Conservation (phyloP, 2,797 vertebrate species). For the Pipistrellus kuhlii region DNA sequence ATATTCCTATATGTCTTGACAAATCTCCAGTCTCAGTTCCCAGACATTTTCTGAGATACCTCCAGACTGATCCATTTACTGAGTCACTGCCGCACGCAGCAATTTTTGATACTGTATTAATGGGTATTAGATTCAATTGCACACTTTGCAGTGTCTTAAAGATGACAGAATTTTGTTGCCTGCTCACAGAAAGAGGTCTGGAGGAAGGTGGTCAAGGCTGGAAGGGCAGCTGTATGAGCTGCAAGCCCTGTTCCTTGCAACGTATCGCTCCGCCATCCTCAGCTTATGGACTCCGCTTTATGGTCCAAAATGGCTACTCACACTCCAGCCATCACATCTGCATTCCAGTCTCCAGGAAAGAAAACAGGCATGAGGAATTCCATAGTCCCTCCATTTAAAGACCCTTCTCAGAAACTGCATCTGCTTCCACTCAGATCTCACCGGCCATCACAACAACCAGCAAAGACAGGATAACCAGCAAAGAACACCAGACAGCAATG, state of each 20-base stretch:
- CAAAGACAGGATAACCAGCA: neutral
- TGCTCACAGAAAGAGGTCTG: neutral
- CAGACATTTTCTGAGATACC: constrained; percentile 22
- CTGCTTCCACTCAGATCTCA: neutral
- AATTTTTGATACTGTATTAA: neutral
- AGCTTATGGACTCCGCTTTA: neutral
- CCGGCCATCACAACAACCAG: neutral
- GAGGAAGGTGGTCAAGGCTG: neutral
- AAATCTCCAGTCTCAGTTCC: neutral
- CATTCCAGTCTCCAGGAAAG: neutral
- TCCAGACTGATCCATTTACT: neutral
- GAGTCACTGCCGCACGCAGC: constrained; percentile 18
- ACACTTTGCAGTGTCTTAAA: constrained; percentile 31
- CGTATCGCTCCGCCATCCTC: neutral
- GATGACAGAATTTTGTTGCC: neutral
- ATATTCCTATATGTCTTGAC: neutral
- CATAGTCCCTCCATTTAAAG: neutral
- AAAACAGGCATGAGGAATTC: neutral
- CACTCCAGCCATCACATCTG: neutral
- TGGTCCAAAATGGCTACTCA: neutral
- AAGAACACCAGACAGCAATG: neutral
- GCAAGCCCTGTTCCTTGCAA: neutral
- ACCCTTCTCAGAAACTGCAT: neutral
- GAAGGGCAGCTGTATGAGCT: neutral
- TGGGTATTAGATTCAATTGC: neutral